phyloP scores from a whole-genome alignment of 2,888 invertebrate genomes.

The Drosophila nigricruria region DNA sequence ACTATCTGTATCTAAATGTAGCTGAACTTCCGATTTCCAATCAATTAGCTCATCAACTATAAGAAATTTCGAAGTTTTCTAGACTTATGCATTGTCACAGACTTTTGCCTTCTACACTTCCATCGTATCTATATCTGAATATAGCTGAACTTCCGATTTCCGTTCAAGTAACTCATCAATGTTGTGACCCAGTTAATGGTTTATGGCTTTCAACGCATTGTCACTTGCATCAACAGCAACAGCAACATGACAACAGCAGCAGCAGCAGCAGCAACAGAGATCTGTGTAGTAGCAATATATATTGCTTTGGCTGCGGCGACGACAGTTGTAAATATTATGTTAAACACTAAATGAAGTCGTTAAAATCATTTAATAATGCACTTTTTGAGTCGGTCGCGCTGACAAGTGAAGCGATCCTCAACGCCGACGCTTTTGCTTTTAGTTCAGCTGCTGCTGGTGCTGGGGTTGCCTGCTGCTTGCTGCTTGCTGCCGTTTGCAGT shows the following conservation, averaged over 20 bases:
- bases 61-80: no score
- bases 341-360: conserved; percentile 83
- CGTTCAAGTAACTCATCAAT: neutral
- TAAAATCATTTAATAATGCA: conserved; percentile 83
- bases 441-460: conserved; percentile 8
- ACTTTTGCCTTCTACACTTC: no score
- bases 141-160: no score
- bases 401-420: conserved; percentile 70
- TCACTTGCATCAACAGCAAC: conserved; percentile 14
- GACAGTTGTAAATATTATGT: conserved; percentile 71
- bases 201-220: conserved; percentile 29
- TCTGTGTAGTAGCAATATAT: conserved; percentile 2
- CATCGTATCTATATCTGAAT: no score
- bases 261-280: neutral
- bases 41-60: no score
- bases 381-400: conserved; percentile 78
- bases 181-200: conserved; percentile 23
- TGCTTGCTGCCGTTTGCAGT: conserved; percentile 7
- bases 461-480: conserved; percentile 1
- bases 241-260: neutral
- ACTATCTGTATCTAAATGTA: no score
- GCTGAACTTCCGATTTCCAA: no score
- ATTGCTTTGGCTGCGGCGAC: conserved; percentile 4
- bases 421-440: conserved; percentile 37
- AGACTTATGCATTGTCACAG: no score